Conservation (phyloP, 2,797 vertebrate species). For the Acrocephalus scirpaceus region DNA sequence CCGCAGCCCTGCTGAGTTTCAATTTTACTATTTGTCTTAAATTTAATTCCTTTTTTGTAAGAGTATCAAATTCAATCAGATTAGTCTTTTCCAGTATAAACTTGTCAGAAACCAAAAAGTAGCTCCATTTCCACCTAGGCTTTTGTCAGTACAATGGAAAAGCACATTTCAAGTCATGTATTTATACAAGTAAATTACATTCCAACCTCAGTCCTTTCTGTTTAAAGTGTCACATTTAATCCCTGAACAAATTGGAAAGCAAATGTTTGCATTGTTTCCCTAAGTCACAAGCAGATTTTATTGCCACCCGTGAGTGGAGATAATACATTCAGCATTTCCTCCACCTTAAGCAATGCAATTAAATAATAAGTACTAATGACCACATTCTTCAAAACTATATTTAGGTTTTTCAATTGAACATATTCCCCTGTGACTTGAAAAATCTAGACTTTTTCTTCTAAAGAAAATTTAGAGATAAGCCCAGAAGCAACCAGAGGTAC, state of each 20-base stretch:
- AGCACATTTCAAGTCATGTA: not conserved
- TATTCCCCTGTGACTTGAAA: not conserved
- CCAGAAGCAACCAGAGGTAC: not conserved
- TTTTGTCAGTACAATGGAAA: not conserved
- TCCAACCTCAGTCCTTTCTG: not conserved
- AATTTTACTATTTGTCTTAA: slow-evolving; percentile 13
- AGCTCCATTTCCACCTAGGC: not conserved
- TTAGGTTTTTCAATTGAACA: not conserved
- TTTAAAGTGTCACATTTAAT: not conserved
- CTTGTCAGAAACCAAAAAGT: not conserved
- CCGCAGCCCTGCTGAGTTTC: not conserved
- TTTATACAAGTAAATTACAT: slow-evolving; percentile 15
- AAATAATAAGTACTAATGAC: not conserved
- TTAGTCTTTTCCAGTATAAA: slow-evolving; percentile 12
- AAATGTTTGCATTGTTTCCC: not conserved
- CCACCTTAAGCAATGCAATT: not conserved
- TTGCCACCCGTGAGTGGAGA: not conserved
- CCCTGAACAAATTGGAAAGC: not conserved
- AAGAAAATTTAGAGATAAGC: not conserved
- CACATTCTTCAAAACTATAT: not conserved
- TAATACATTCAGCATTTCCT: not conserved
- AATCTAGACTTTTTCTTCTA: not conserved
- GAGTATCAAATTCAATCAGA: not conserved
- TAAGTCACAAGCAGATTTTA: not conserved
- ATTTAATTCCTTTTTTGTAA: not conserved